Conservation (phyloP, 2,797 vertebrate species). For the Lagodon rhomboides region DNA sequence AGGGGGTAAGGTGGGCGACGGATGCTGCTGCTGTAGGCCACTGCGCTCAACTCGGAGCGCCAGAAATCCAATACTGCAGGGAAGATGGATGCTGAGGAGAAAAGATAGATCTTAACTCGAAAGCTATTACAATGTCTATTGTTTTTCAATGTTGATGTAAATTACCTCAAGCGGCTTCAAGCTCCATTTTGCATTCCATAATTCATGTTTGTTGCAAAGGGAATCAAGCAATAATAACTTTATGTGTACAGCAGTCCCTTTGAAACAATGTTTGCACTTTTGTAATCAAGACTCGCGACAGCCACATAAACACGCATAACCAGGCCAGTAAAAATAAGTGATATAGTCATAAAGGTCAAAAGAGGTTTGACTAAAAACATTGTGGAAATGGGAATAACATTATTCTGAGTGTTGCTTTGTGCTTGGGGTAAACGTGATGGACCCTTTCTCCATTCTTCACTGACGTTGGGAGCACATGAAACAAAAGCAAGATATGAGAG, state of each 20-base stretch:
- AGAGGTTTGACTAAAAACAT: neutral
- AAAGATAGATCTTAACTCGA: conserved; percentile 65
- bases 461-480: conserved; percentile 23
- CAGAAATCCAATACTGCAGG: conserved; percentile 61
- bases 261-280: conserved; percentile 38
- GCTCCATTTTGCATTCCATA: conserved; percentile 60
- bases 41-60: conserved; percentile 45
- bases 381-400: neutral
- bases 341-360: conserved; percentile 12
- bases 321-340: neutral
- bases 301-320: conserved; percentile 20
- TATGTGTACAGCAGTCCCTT: conserved; percentile 14
- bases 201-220: conserved; percentile 60
- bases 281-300: conserved; percentile 42
- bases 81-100: conserved; percentile 55
- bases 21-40: conserved; percentile 49
- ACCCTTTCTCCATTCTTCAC: conserved; percentile 19
- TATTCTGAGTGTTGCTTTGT: conserved; percentile 10
- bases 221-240: conserved; percentile 48
- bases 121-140: conserved; percentile 71
- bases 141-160: conserved; percentile 67
- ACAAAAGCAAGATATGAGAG: conserved; percentile 18
- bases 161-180: conserved; percentile 64
- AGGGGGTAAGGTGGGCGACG: conserved; percentile 21
- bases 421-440: conserved; percentile 20